Conservation (phyloP, 2,113 vertebrate genomes). For the Bubo bubo region DNA sequence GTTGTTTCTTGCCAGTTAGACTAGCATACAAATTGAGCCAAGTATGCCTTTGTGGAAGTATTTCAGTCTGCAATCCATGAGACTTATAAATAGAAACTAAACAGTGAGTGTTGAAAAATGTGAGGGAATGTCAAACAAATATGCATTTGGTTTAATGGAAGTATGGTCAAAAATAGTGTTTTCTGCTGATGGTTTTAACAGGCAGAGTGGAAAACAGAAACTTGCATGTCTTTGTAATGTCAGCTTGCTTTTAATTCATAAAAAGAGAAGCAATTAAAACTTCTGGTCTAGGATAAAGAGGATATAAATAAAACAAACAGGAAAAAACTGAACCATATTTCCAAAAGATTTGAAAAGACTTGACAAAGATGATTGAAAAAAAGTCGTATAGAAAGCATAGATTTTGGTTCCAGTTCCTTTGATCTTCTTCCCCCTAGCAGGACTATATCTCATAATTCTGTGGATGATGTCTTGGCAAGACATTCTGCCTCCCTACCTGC, state of each 20-base stretch:
- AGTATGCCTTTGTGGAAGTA: slow-evolving; percentile 4
- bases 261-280: not conserved
- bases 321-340: not conserved
- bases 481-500: accelerated
- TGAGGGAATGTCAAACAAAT: not conserved
- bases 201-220: not conserved
- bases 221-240: not conserved
- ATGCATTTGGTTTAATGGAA: not conserved
- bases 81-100: slow-evolving; percentile 21
- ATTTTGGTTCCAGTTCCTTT: not conserved
- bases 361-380: not conserved
- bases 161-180: not conserved
- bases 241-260: not conserved
- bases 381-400: not conserved
- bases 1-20: slow-evolving; percentile 43
- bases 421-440: not conserved
- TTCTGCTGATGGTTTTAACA: not conserved
- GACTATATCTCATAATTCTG: not conserved
- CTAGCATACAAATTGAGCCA: slow-evolving; percentile 39
- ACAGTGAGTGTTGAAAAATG: not conserved
- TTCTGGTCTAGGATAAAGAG: not conserved
- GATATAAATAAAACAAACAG: not conserved
- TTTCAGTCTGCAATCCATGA: not conserved
- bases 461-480: not conserved
- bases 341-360: not conserved